A percentile compares a stretch with the other conserved stretches of the same genome.
Evolutionary conservation across 2,797 vertebrate genomes (phyloP).

Genomic region (Sardinella longiceps): DNA sequence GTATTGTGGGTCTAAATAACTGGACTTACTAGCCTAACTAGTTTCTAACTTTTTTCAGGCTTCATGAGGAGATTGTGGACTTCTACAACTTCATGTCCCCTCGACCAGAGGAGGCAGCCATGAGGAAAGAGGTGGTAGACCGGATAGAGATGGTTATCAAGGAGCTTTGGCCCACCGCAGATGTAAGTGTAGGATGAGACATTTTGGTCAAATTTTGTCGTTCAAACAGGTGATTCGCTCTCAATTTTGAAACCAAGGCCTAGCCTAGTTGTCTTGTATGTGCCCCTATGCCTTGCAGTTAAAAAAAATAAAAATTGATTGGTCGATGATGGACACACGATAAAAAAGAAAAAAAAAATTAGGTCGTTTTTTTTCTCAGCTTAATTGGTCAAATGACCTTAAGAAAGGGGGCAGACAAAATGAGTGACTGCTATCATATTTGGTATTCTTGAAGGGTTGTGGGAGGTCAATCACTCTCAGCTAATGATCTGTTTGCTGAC

Average conservation of each 20-base stretch:
- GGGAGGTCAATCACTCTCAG: not conserved
- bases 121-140: constrained; percentile 96
- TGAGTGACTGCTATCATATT: not conserved
- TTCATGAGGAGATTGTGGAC: constrained; percentile 97
- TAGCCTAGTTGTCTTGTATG: not conserved
- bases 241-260: not conserved
- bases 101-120: constrained; percentile 92
- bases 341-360: not conserved
- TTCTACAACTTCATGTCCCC: constrained; percentile 99
- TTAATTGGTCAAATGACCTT: not conserved
- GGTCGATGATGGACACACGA: not conserved
- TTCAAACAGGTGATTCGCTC: not conserved
- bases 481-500: constrained; percentile 1
- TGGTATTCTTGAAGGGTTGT: not conserved
- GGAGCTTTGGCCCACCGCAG: constrained; percentile 93
- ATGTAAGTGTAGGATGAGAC: constrained; percentile 76
- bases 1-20: not conserved
- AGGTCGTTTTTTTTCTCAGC: not conserved
- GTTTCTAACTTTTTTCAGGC: constrained; percentile 67
- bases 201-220: not conserved
- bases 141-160: constrained; percentile 95
- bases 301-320: not conserved
- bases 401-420: not conserved
- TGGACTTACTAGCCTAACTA: not conserved
- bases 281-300: not conserved